Base-by-base conservation (phyloP, 1,140 invertebrate species). In the Drosophila athabasca region DNA sequence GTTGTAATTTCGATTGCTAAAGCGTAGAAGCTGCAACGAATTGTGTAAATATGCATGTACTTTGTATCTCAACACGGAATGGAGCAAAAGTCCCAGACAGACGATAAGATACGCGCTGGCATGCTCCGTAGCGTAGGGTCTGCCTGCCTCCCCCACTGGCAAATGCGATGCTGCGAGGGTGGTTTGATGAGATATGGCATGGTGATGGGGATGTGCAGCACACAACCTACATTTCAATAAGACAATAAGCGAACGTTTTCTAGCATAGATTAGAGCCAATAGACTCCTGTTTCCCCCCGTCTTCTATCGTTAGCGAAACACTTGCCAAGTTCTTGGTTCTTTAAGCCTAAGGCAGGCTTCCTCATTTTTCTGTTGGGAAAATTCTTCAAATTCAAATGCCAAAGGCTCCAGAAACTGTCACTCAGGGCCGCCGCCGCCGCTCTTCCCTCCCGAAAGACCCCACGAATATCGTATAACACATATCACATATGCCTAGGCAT, bases 41-140 rank as follows among this genome's bases (percentile, higher is more conserved):
- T 88, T 88, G 83, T 88, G 83, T 88, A 88, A 88, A 88, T 88
- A 88, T 88, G 75, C 83, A 88, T 88, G 83, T 88, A 72, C 82
- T 87, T 80, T 84, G 81, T 84, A 84, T 84, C 80, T 73, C 48
- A 52, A 76, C 62, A 58, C 53, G 13, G 43, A 43, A 26, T 65
- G 58, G 50, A 61, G 67, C 43, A 55, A 45, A 57, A 61, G 24
- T 22, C 22, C 50, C 44, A 65, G 71, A 66, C 78, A 58, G 11
- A 60, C 64, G 78, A 81, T 82, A 83, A 84, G 79, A 84, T 84
- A 67, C 39, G 50, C 24, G 8, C 8, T 8, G 31, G 31, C 31
- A 31, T 8, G 35, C 53, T 60, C 35, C 9, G 50, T 65, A 53
- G 64, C 41, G n/a, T n/a, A 73, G 62, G 53, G 41, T 69, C 51